phyloP scores from a whole-genome alignment of 2,113 vertebrate genomes.

The Nymphicus hollandicus region DNA sequence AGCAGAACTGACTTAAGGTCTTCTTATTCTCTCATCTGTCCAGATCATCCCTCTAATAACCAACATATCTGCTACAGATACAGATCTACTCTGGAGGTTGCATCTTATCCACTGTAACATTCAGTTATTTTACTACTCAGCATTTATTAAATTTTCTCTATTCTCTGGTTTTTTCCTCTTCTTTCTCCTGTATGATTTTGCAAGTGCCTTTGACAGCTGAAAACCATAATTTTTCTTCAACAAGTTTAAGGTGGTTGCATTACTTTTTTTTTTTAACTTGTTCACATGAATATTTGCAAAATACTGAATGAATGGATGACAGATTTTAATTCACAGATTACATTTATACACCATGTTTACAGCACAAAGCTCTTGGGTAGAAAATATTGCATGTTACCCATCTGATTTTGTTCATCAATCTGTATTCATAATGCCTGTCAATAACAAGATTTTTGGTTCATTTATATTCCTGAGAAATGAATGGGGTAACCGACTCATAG shows the following conservation, averaged over 20 bases:
- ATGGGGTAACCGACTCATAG: not conserved
- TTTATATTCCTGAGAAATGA: not conserved
- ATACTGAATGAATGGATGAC: not conserved
- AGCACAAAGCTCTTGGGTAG: not conserved
- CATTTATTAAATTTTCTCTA: not conserved
- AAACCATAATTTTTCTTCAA: not conserved
- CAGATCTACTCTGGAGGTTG: not conserved
- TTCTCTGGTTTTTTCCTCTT: accelerated
- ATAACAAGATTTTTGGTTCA: not conserved
- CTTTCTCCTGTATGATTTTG: not conserved
- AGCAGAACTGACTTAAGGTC: not conserved
- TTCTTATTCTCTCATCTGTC: not conserved
- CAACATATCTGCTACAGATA: not conserved
- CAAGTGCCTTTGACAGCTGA: not conserved
- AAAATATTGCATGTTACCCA: not conserved
- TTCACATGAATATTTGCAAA: not conserved
- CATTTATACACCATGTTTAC: not conserved
- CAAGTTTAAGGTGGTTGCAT: accelerated
- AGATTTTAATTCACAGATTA: not conserved
- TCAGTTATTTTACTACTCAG: not conserved
- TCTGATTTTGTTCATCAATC: not conserved
- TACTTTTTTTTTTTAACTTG: not conserved
- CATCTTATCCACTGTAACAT: not conserved
- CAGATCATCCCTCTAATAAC: not conserved
- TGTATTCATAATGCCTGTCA: not conserved